Conservation (phyloP, 2,797 vertebrate species). For the Denticeps clupeoides region DNA sequence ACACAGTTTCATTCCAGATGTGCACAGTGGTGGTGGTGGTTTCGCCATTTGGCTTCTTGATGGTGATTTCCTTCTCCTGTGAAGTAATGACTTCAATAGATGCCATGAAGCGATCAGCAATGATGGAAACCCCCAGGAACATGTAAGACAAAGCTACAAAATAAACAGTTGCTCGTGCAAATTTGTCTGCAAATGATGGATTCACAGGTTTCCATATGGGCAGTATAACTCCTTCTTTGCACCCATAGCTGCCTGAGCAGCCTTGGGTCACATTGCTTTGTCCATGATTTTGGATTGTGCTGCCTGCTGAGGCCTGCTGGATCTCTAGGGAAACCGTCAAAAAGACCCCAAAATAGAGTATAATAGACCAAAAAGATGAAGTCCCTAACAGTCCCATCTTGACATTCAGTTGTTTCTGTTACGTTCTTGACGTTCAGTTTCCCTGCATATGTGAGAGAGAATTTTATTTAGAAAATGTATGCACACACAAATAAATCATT, state of each 20-base stretch:
- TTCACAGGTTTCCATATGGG: slow-evolving; percentile 78
- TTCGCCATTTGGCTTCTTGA: slow-evolving; percentile 85
- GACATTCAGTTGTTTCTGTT: slow-evolving; percentile 26
- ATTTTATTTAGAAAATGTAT: no score
- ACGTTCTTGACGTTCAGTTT: slow-evolving; percentile 39
- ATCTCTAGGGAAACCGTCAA: slow-evolving; percentile 45
- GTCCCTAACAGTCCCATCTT: slow-evolving; percentile 55
- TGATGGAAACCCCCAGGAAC: slow-evolving; percentile 94
- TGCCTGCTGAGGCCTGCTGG: slow-evolving; percentile 30
- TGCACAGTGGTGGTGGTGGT: slow-evolving; percentile 83
- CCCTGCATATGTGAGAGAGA: no score
- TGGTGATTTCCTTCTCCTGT: slow-evolving; percentile 83
- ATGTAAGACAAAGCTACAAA: slow-evolving; percentile 86
- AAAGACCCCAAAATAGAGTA: slow-evolving; percentile 41
- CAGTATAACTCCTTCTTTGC: slow-evolving; percentile 80
- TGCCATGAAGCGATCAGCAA: slow-evolving; percentile 95
- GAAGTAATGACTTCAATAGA: slow-evolving; percentile 98
- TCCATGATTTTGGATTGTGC: slow-evolving; percentile 11
- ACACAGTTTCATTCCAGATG: slow-evolving; percentile 94
- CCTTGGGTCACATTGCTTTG: slow-evolving; percentile 43
- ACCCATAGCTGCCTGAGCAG: slow-evolving; percentile 64
- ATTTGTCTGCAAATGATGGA: slow-evolving; percentile 75
- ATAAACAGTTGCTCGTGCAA: slow-evolving; percentile 86
- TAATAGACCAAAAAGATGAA: no score
- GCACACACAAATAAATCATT: no score